phyloP scores from a whole-genome alignment of 2,888 invertebrate genomes.

The Willowsia nigromaculata region DNA sequence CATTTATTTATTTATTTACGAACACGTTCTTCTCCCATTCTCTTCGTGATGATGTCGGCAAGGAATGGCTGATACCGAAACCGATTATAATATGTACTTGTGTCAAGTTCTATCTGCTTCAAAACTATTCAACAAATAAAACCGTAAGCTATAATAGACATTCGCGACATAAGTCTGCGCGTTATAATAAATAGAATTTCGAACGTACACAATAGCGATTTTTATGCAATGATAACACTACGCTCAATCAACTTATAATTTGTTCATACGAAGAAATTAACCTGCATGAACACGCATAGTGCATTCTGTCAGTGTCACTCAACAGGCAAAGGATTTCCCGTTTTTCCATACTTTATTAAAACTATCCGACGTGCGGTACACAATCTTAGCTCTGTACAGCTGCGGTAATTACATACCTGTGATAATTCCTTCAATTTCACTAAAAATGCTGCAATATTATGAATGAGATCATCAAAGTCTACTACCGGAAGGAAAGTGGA shows the following conservation, averaged over 20 bases:
- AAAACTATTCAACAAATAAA: background rate
- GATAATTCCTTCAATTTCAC: background rate
- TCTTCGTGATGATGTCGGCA: conserved; percentile 39
- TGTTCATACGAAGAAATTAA: background rate
- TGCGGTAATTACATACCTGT: too few species aligned
- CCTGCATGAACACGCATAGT: background rate
- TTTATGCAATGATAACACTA: too few species aligned
- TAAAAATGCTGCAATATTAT: background rate
- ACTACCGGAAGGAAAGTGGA: too few species aligned
- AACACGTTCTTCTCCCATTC: conserved; percentile 17
- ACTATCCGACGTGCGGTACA: too few species aligned
- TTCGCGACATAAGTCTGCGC: background rate
- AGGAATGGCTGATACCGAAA: conserved; percentile 46
- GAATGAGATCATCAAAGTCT: too few species aligned
- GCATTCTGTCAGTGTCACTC: background rate
- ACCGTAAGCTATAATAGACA: background rate
- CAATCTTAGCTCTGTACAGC: background rate
- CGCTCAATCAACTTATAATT: too few species aligned
- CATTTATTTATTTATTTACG: background rate
- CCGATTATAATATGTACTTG: background rate
- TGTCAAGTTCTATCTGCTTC: background rate
- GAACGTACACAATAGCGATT: too few species aligned
- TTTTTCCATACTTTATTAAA: too few species aligned
- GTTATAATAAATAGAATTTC: background rate
- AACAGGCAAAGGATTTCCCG: background rate